Evolutionary conservation across 2,888 invertebrate species (phyloP), one percentile per base, ranked within the genome.

Genomic region (Eristalinus aeneus): DNA sequence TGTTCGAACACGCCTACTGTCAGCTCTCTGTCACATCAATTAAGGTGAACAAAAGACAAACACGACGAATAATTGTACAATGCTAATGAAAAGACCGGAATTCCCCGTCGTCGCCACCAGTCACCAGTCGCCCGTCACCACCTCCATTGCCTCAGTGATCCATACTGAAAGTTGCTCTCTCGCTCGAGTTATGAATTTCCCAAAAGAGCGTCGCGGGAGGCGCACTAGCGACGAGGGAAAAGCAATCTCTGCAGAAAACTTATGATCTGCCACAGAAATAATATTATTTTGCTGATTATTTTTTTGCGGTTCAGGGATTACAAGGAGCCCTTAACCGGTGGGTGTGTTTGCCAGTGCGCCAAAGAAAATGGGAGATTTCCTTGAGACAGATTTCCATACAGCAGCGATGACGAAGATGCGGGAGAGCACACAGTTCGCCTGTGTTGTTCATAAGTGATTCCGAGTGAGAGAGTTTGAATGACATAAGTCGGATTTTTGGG

Each of bases 251-350:
- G 31, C 61, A 63, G 31, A 56, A 56, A 56, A 56, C 56, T 56
- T 71, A 36, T 36, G 36, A 60, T 22, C n/a, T 71, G 27, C 27
- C 11, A 39, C 5, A 71, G 61, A 46, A 32, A 31, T 53, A 71
- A 74, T 71, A 72, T 71, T 69, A 86, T 85, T 77, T 81, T 86
- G 81, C 58, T 73, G 81, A 86, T 86, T 86, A 81, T 86, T 81
- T 81, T 80, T 77, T 81, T 86, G 85, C 69, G 85, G 81, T 85
- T 85, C 85, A 81, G 76, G 85, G 81, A 81, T 86, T 77, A 81
- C 77, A 86, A 76, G 81, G 85, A 85, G 23, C 81, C 75, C 74
- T 61, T 60, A 68, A 34, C 54, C 12, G 69, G 31, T 72, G 11
- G 73, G 56, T 65, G n/a, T 69, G 68, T 79, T 83, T 82, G 69